Base-by-base conservation (phyloP, 2,888 invertebrate genomes). In the Deroplatys truncata region DNA sequence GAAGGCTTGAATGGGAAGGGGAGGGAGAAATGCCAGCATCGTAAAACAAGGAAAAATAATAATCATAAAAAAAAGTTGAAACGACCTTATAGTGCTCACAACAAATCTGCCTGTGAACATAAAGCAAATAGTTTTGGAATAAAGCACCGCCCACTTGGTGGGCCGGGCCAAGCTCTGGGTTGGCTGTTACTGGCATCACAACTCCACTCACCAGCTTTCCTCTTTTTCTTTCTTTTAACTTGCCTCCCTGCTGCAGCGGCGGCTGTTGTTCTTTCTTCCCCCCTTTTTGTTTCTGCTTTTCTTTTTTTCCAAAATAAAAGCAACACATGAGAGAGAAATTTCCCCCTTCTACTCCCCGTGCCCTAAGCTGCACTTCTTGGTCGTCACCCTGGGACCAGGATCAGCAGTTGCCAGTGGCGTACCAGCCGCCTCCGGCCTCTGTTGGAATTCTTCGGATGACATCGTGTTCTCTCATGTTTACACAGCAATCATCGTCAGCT, bases 51-150 rank as follows among this genome's bases (percentile, higher is more conserved):
- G n/a, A 87, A 49, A 82, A 87, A 35, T 28, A 85, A 49, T 28
- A 56, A 85, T 43, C 49, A 85, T 28, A 84, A 84, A 84, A 84
- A n/a, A 84, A 84, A 84, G 20, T 31, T 84, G 56, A 72, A 72
- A 72, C 56, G 56, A 72, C 56, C 56, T 72, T 72, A 72, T 72
- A 72, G 56, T 72, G 56, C 56, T 72, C 25, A 72, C 56, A 72
- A 72, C 56, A 72, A 72, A 72, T 72, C 56, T 72, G 56, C 56
- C 56, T 72, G 56, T 72, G 82, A 87, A 83, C 82, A 87, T 82
- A 87, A 83, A 87, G 87, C 87, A 87, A 87, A 87, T 87, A 87
- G 87, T 87, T 87, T 87, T 83, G 82, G 82, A 87, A 87, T 83
- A 83, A n/a, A 87, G 87, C 87, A 87, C 87, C 87, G 83, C 87